These are phyloP conservation scores for Tolypeutes matacus DNA, from an alignment of 2,797 vertebrate species.

Conservation along the genomic window DNA sequence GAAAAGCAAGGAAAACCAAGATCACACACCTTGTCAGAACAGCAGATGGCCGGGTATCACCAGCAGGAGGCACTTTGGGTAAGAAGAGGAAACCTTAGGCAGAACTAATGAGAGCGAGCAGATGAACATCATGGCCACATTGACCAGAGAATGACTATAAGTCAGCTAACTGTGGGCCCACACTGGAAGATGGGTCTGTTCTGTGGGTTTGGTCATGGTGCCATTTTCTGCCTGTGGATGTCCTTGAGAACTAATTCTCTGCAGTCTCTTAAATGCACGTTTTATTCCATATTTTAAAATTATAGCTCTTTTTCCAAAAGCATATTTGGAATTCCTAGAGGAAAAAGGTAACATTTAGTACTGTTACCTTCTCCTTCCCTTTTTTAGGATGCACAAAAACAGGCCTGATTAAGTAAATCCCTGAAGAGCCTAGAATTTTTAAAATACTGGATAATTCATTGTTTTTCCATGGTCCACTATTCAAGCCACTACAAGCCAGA, in stretches of 20 bases:
- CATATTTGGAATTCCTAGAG: conserved; percentile 44
- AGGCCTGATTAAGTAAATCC: conserved; percentile 59
- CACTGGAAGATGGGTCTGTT: not conserved
- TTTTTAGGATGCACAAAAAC: conserved; percentile 41
- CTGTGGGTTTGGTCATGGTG: not conserved
- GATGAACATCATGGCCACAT: not conserved
- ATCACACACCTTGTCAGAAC: conserved; percentile 98
- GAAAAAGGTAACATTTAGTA: conserved; percentile 60
- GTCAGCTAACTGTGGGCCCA: not conserved
- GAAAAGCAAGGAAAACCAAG: conserved; percentile 99
- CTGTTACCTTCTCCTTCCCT: not conserved
- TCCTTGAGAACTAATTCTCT: conserved; percentile 12
- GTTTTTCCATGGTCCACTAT: not conserved
- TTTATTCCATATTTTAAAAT: conserved; percentile 37
- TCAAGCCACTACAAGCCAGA: not conserved
- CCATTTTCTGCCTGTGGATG: not conserved
- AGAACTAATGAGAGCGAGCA: conserved; percentile 15
- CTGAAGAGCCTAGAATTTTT: conserved; percentile 48
- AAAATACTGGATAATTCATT: conserved; percentile 39
- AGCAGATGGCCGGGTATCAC: conserved; percentile 95
- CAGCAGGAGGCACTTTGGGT: conserved; percentile 92
- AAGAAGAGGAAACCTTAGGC: conserved; percentile 75
- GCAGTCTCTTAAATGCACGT: not conserved
- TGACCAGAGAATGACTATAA: not conserved
- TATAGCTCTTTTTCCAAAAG: conserved; percentile 47